Evolutionary conservation across 2,113 vertebrate genomes (phyloP), one percentile per base, ranked within the genome.

Genomic region (Halichoerus grypus): DNA sequence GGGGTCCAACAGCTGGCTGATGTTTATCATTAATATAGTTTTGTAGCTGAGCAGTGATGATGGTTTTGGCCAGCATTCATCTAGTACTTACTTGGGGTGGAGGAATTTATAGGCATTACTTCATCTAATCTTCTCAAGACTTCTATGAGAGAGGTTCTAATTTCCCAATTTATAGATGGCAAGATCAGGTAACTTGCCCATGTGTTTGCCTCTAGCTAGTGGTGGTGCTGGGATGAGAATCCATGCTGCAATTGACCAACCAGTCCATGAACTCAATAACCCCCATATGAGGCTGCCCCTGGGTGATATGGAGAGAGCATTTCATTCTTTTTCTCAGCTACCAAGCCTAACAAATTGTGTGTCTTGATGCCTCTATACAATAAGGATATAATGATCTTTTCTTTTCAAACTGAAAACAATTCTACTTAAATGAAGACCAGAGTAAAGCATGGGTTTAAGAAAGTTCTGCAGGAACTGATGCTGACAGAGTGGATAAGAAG

Each of bases 91-190:
- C 69, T 80, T 0, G 21, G 95, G 89, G 65, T 0, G 0, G 69
- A 94, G 91, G 67, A 89, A 94, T 92, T 97, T 92, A 92, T 26
- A 97, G 96, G 94, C 74, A 87, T 94, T 87, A 94, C 97, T 95
- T 97, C 91, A 94, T 93, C 80, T 96, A 63, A 95, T 89, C 90
- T 96, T 85, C 96, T 97, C 90, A 92, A 93, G 92, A 77, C 77
- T 88, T 88, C 67, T 79, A 72, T 26, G 49, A 89, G 86, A 92
- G 85, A 87, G 57, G 94, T 69, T 94, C 95, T 74, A 9, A 92
- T 84, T 84, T 96, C 39, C 13, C 72, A 89, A 11, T 46, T 83
- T 67, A 80, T 22, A 81, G 94, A 95, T 61, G 80, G 74, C 0
- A 19, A 80, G 92, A 63, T 76, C 69, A 49, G 81, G 89, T 82